Conservation (phyloP, 2,797 vertebrate genomes). For the Mormyrus hasselquistii region DNA sequence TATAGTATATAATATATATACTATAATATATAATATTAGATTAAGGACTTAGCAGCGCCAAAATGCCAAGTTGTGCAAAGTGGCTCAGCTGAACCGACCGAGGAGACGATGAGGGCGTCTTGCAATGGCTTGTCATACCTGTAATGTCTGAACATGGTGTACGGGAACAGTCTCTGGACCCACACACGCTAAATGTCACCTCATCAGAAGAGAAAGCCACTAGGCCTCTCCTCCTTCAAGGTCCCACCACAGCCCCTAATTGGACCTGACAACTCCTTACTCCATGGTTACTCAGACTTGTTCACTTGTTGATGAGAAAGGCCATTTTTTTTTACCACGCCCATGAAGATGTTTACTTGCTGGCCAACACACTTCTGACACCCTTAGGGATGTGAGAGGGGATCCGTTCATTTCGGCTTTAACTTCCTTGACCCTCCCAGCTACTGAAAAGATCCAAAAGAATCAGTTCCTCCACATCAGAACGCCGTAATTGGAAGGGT, state of each 20-base stretch:
- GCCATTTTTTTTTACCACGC: not conserved
- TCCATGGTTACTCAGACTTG: constrained; percentile 19
- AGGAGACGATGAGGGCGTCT: not conserved
- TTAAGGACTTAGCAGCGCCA: not conserved
- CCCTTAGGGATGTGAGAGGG: not conserved
- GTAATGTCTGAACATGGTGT: not conserved
- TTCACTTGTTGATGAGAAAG: constrained; percentile 29
- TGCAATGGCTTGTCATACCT: not conserved
- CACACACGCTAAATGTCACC: not conserved
- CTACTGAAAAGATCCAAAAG: constrained; percentile 24
- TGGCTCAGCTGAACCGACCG: not conserved
- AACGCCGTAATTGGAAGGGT: constrained; percentile 38
- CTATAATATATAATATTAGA: no score
- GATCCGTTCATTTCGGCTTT: constrained; percentile 24
- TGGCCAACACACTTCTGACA: constrained; percentile 1
- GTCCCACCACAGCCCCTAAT: constrained; percentile 12
- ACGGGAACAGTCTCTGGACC: not conserved
- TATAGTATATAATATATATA: no score
- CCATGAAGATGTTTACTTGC: constrained; percentile 25
- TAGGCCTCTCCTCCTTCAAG: not conserved
- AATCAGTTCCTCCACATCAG: constrained; percentile 10
- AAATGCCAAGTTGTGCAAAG: not conserved
- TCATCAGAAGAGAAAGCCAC: not conserved
- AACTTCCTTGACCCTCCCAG: constrained; percentile 31
- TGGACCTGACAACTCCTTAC: constrained; percentile 24